Evolutionary conservation across 2,113 vertebrate genomes (phyloP).

Genomic region (Apteryx owenii): DNA sequence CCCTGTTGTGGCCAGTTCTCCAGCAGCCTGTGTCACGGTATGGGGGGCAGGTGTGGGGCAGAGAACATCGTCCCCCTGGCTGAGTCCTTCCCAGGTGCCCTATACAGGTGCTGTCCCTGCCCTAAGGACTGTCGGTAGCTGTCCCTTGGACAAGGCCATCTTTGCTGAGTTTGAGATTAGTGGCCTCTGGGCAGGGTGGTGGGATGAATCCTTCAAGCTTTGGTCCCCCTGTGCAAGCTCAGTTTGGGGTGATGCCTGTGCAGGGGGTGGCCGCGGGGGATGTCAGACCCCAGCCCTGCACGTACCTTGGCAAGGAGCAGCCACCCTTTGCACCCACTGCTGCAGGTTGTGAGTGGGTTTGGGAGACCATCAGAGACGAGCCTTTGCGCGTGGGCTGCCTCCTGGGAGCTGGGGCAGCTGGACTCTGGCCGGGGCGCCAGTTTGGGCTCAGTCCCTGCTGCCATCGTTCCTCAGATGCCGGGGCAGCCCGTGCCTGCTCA

Average conservation of each 20-base stretch:
- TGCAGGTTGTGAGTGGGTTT: too few species aligned
- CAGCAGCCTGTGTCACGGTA: too few species aligned
- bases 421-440: neutral
- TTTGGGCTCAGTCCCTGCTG: neutral
- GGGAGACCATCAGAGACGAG: too few species aligned
- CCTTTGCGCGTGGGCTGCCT: too few species aligned
- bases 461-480: neutral
- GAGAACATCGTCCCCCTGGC: accelerated
- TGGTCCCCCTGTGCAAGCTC: neutral
- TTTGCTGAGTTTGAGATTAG: accelerated
- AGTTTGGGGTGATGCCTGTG: neutral
- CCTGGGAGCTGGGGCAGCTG: neutral
- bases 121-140: neutral
- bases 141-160: neutral
- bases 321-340: too few species aligned
- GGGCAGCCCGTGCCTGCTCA: too few species aligned
- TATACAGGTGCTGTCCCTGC: accelerated
- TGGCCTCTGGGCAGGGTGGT: neutral
- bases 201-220: neutral
- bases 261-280: neutral
- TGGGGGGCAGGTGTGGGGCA: neutral
- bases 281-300: neutral
- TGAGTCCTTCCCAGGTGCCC: accelerated
- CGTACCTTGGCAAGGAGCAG: neutral
- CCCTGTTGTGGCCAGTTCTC: too few species aligned